Conservation (phyloP, 2,888 invertebrate genomes). For the Tortrix viridana region DNA sequence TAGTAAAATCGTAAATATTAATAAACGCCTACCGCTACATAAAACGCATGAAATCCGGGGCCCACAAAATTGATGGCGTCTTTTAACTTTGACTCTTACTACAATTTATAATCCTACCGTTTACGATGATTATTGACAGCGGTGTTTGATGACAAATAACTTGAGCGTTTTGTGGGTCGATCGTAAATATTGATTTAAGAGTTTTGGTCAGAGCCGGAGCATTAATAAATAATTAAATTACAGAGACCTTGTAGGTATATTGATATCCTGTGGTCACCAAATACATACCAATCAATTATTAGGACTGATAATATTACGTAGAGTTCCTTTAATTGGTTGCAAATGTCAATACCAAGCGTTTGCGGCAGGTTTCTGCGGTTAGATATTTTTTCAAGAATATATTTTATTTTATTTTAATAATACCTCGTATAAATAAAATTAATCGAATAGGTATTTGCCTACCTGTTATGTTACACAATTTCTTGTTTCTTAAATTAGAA, state of each 20-base stretch:
- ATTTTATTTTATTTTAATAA: too few species aligned
- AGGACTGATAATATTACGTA: too few species aligned
- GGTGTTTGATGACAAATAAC: constrained; percentile 50
- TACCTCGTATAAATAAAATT: constrained; percentile 9
- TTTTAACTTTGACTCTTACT: constrained; percentile 19
- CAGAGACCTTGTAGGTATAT: constrained; percentile 48
- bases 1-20: constrained; percentile 17
- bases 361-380: too few species aligned
- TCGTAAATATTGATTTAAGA: constrained; percentile 49
- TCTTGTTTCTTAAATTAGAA: too few species aligned
- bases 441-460: too few species aligned
- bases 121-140: constrained; percentile 51
- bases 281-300: constrained; percentile 42
- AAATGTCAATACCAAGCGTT: too few species aligned
- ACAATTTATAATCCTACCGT: constrained; percentile 46
- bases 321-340: too few species aligned
- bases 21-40: constrained; percentile 9
- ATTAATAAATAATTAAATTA: constrained; percentile 50
- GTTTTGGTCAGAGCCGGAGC: constrained; percentile 44
- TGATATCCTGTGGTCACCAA: constrained; percentile 53
- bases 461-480: too few species aligned
- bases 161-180: constrained; percentile 46
- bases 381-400: too few species aligned
- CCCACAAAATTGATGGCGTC: constrained; percentile 21
- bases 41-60: constrained; percentile 9